These are phyloP conservation scores for Heteromormyrus szaboi DNA, from an alignment of 2,797 vertebrate species.

Conservation along the genomic window DNA sequence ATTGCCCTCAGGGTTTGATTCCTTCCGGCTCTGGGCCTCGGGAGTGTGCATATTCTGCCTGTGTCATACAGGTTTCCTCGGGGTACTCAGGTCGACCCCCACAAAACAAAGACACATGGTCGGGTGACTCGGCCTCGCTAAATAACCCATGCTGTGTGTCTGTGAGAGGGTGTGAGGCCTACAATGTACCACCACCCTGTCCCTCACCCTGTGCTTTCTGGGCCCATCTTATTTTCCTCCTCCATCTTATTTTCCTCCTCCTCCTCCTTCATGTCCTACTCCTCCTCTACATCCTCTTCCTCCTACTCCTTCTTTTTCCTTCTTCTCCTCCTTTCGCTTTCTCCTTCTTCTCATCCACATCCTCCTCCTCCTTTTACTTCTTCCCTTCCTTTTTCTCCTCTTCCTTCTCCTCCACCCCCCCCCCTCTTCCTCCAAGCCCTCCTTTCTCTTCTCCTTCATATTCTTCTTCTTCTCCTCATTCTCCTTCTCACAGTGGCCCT, in stretches of 20 bases:
- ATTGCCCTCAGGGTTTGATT: background rate
- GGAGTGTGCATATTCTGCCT: background rate
- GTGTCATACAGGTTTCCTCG: background rate
- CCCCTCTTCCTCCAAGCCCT: background rate
- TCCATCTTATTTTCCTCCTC: background rate
- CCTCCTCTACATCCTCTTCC: background rate
- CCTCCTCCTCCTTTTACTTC: background rate
- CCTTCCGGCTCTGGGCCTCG: background rate
- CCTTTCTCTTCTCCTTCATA: background rate
- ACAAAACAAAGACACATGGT: slow-evolving; percentile 19
- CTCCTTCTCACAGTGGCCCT: background rate
- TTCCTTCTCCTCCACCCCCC: background rate
- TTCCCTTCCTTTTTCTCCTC: background rate
- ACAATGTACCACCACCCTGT: background rate
- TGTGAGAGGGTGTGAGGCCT: background rate
- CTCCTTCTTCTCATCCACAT: too few relatives aligned
- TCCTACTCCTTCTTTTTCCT: background rate
- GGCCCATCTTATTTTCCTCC: background rate
- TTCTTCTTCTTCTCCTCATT: background rate
- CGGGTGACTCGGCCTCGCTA: background rate
- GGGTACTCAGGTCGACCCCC: background rate
- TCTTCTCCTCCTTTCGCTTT: too few relatives aligned
- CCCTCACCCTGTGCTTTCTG: background rate
- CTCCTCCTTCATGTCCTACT: background rate
- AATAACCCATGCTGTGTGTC: background rate